These are phyloP conservation scores for Synergus japonicus DNA, from an alignment of 2,888 invertebrate genomes.

Conservation along the genomic window DNA sequence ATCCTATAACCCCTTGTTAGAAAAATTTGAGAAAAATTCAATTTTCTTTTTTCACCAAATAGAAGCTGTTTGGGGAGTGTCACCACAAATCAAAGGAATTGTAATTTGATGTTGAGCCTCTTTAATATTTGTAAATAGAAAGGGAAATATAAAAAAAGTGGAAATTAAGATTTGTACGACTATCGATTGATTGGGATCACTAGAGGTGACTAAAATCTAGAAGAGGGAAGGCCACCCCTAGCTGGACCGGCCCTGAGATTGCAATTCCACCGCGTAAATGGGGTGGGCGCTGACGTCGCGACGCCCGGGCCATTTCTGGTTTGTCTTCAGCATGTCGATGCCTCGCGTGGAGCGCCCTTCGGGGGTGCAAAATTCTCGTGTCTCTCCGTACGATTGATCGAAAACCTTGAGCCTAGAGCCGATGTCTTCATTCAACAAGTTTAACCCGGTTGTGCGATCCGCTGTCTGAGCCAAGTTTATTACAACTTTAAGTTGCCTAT, in stretches of 20 bases:
- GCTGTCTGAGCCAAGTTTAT: background rate
- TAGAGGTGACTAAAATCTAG: slow-evolving; percentile 34
- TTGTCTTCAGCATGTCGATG: slow-evolving; percentile 74
- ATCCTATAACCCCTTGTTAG: too few relatives aligned
- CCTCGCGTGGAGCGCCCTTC: slow-evolving; percentile 71
- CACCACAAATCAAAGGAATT: too few relatives aligned
- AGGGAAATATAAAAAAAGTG: background rate
- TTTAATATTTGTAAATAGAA: slow-evolving; percentile 31
- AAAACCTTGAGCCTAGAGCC: slow-evolving; percentile 11
- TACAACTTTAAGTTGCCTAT: background rate
- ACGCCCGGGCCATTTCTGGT: slow-evolving; percentile 75
- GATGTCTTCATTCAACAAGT: slow-evolving; percentile 49
- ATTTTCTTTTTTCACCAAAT: too few relatives aligned
- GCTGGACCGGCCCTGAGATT: slow-evolving; percentile 51
- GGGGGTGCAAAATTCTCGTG: slow-evolving; percentile 64
- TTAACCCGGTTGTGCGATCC: slow-evolving; percentile 41
- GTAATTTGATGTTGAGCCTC: too few relatives aligned
- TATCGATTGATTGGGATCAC: slow-evolving; percentile 32
- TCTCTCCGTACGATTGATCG: slow-evolving; percentile 37
- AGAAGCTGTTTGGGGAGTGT: too few relatives aligned
- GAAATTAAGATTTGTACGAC: slow-evolving; percentile 20
- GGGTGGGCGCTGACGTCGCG: slow-evolving; percentile 72
- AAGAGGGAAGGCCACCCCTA: slow-evolving; percentile 18
- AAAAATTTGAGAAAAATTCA: too few relatives aligned
- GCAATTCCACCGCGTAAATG: slow-evolving; percentile 55